Percentiles rank a stretch among this genome's conserved stretches.
phyloP scores from a whole-genome alignment of 2,113 vertebrate genomes.

The Mirounga angustirostris region DNA sequence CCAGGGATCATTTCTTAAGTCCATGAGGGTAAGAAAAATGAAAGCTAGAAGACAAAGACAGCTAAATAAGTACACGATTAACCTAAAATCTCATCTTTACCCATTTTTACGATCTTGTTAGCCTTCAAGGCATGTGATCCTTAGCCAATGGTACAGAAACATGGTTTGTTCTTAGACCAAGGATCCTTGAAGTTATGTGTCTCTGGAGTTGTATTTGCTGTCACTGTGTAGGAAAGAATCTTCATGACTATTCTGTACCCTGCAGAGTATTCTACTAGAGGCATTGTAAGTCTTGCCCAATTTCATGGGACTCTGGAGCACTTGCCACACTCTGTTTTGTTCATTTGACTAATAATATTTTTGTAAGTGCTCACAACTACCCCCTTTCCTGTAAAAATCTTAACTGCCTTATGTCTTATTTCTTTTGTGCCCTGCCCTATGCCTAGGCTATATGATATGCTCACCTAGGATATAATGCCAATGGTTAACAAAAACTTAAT shows the following conservation, averaged over 20 bases:
- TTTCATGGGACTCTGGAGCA: neutral
- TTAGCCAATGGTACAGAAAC: neutral
- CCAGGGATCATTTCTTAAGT: conserved; percentile 35
- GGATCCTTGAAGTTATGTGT: neutral
- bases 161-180: neutral
- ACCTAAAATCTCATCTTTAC: conserved; percentile 13
- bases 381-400: neutral
- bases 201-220: neutral
- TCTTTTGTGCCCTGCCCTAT: neutral
- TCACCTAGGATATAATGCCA: neutral
- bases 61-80: neutral
- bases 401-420: neutral
- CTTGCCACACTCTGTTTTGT: neutral
- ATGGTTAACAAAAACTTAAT: neutral
- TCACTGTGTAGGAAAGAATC: neutral
- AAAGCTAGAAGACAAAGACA: conserved; percentile 34
- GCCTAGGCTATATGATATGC: neutral
- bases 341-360: conserved; percentile 39
- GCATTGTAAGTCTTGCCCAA: neutral
- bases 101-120: neutral
- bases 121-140: neutral
- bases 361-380: neutral
- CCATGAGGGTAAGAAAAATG: conserved; percentile 5
- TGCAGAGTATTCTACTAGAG: neutral
- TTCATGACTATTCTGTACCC: neutral